A percentile compares a stretch with the other conserved stretches of the same genome.
phyloP scores from a whole-genome alignment of 1,140 invertebrate genomes.

The Nixonia krombeini region DNA sequence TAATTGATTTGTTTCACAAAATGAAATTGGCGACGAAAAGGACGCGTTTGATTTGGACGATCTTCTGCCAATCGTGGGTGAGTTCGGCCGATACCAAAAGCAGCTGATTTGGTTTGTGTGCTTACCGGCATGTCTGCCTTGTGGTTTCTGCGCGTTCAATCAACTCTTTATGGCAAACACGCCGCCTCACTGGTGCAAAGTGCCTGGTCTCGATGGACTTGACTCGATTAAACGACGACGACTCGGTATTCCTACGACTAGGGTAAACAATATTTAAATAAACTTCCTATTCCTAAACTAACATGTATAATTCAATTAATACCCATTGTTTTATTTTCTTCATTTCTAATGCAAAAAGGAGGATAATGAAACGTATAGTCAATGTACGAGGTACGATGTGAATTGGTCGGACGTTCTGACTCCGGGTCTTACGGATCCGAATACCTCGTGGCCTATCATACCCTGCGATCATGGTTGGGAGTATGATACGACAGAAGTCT shows the following conservation, averaged over 20 bases:
- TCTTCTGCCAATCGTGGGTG: slow-evolving; percentile 85
- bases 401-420: slow-evolving; percentile 77
- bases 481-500: slow-evolving; percentile 79
- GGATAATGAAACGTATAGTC: slow-evolving; percentile 72
- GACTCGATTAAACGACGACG: slow-evolving; percentile 74
- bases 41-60: slow-evolving; percentile 85
- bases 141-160: slow-evolving; percentile 92
- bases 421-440: slow-evolving; percentile 63
- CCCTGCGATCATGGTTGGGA: slow-evolving; percentile 85
- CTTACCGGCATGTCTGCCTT: slow-evolving; percentile 88
- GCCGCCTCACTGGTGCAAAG: slow-evolving; percentile 85
- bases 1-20: no score
- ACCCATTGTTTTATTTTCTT: not conserved
- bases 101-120: slow-evolving; percentile 88
- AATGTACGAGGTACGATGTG: slow-evolving; percentile 78
- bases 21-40: slow-evolving; percentile 59
- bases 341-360: slow-evolving; percentile 44
- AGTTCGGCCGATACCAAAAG: slow-evolving; percentile 90
- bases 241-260: slow-evolving; percentile 76
- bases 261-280: slow-evolving; percentile 35
- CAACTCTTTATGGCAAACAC: slow-evolving; percentile 89
- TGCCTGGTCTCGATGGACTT: slow-evolving; percentile 75
- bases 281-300: no score
- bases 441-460: slow-evolving; percentile 76
- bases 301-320: no score